A percentile compares a stretch with the other conserved stretches of the same genome.
These are phyloP conservation scores for Discoglossus pictus DNA, from an alignment of 2,797 vertebrate species.

Conservation along the genomic window DNA sequence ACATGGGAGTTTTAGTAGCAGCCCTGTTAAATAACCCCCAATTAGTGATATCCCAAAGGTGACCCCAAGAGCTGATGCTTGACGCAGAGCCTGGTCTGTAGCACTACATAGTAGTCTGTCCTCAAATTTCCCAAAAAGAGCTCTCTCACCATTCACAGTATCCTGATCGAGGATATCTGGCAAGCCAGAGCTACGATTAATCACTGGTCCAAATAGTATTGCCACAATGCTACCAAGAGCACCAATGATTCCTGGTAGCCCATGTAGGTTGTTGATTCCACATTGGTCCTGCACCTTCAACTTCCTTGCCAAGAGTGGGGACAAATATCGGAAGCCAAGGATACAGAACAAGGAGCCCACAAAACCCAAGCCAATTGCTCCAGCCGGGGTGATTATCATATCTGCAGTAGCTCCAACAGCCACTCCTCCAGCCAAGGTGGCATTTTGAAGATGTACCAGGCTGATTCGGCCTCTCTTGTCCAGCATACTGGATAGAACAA, in stretches of 20 bases:
- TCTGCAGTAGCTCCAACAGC: constrained; percentile 77
- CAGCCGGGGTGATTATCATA: constrained; percentile 74
- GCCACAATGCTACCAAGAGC: constrained; percentile 68
- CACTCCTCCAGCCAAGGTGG: constrained; percentile 81
- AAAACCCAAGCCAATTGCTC: constrained; percentile 72
- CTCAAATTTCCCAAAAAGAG: constrained; percentile 53
- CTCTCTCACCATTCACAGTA: constrained; percentile 61
- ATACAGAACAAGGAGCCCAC: constrained; percentile 72
- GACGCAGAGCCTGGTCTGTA: constrained; percentile 71
- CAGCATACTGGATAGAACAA: constrained; percentile 76
- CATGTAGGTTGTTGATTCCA: constrained; percentile 84
- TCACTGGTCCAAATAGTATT: constrained; percentile 65
- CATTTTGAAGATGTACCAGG: constrained; percentile 80
- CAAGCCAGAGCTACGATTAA: constrained; percentile 64
- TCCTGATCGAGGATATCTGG: constrained; percentile 64
- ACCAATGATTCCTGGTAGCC: constrained; percentile 77
- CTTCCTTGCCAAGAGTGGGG: constrained; percentile 67
- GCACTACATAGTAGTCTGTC: constrained; percentile 57
- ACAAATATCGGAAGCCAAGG: constrained; percentile 80
- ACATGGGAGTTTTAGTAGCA: constrained; percentile 68
- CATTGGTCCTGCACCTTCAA: constrained; percentile 78
- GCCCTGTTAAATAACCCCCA: constrained; percentile 70
- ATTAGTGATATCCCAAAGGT: constrained; percentile 65
- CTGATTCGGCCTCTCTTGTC: constrained; percentile 75
- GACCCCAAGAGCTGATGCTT: constrained; percentile 69